Percentiles rank a stretch among this genome's conserved stretches.
phyloP scores from a whole-genome alignment of 2,797 vertebrate species.

The Mormyrops boulengeri region DNA sequence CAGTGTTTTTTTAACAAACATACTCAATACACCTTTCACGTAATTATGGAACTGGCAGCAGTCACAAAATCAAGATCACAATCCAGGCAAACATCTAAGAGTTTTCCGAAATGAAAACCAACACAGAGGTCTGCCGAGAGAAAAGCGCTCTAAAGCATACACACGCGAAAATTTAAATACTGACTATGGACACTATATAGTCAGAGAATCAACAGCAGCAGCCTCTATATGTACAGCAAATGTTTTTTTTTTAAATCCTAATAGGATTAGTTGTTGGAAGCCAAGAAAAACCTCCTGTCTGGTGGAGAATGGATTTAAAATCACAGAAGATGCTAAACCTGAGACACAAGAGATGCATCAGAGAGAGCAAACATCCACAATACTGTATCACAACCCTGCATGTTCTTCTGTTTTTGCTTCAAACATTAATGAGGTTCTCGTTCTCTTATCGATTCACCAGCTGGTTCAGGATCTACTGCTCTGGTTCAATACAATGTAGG shows the following conservation, averaged over 20 bases:
- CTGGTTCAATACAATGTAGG: background rate
- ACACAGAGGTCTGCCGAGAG: background rate
- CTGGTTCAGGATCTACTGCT: background rate
- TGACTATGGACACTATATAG: background rate
- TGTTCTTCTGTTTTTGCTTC: background rate
- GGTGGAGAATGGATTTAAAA: background rate
- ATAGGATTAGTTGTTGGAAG: background rate
- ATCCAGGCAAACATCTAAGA: background rate
- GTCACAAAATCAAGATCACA: background rate
- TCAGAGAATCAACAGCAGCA: background rate
- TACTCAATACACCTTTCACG: background rate
- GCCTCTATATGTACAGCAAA: background rate
- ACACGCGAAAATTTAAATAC: background rate
- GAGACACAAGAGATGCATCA: background rate
- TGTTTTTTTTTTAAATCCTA: background rate
- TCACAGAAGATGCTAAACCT: background rate
- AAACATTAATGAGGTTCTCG: background rate
- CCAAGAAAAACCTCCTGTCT: background rate
- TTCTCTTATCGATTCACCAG: background rate
- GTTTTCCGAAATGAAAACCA: background rate
- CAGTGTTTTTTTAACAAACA: background rate
- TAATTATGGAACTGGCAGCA: background rate
- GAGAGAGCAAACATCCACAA: background rate
- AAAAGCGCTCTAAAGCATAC: background rate
- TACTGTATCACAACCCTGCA: background rate